Evolutionary conservation across 2,113 vertebrate genomes (phyloP).

Genomic region (Peromyscus californicus): DNA sequence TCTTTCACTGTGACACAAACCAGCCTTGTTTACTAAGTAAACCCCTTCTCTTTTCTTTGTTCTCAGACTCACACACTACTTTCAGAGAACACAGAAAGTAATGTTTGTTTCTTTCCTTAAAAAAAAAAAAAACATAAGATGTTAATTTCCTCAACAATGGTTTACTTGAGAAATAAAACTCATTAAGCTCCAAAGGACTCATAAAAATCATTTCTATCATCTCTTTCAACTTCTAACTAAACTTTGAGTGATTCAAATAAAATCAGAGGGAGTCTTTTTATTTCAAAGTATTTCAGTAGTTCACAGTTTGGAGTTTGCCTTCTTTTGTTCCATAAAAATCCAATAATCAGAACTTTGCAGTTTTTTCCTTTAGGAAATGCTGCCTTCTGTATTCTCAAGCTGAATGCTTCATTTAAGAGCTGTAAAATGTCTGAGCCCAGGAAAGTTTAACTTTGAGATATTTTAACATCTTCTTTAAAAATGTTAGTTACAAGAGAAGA

Average conservation of each 20-base stretch:
- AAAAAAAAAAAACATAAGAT: slow-evolving; percentile 34
- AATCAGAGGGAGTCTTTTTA: slow-evolving; percentile 43
- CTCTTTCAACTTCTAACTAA: slow-evolving; percentile 48
- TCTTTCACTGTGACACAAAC: not conserved
- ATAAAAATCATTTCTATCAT: slow-evolving; percentile 65
- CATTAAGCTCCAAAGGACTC: slow-evolving; percentile 47
- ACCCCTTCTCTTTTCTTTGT: not conserved
- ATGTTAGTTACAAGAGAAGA: not conserved
- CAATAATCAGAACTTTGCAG: slow-evolving; percentile 9
- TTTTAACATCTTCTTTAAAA: slow-evolving; percentile 18
- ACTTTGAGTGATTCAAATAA: slow-evolving; percentile 64
- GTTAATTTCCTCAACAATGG: slow-evolving; percentile 67
- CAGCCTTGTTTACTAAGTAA: not conserved
- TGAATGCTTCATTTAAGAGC: slow-evolving; percentile 32
- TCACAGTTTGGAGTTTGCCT: slow-evolving; percentile 19
- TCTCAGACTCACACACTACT: not conserved
- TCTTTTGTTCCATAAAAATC: slow-evolving; percentile 29
- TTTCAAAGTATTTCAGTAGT: slow-evolving; percentile 23
- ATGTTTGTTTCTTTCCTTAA: slow-evolving; percentile 35
- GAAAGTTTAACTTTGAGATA: not conserved
- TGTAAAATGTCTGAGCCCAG: no score
- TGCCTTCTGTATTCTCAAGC: not conserved
- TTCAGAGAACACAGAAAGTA: not conserved
- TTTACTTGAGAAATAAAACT: slow-evolving; percentile 73
- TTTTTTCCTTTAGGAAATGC: not conserved